Percentiles rank a stretch among this genome's conserved stretches.
Conservation (phyloP, 1,140 invertebrate genomes). For the Eubasilissa regina region DNA sequence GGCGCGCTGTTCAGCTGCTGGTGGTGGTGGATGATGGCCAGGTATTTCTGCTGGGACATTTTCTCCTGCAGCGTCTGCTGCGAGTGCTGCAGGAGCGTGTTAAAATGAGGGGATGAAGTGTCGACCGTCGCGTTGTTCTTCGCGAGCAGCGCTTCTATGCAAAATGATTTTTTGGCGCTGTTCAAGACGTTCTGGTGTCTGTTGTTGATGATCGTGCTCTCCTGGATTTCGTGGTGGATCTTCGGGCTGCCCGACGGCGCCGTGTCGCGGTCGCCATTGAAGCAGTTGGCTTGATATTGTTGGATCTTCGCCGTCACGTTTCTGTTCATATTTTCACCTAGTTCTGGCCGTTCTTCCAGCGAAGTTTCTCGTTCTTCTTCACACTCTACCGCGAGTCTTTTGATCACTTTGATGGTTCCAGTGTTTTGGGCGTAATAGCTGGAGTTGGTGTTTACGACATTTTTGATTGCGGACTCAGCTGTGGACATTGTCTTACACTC, state of each 20-base stretch:
- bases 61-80: conserved; percentile 63
- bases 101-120: conserved; percentile 2
- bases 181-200: conserved; percentile 46
- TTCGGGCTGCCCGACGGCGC: conserved; percentile 28
- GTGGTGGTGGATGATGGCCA: conserved; percentile 68
- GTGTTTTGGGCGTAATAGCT: too few species aligned
- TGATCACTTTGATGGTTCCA: not conserved
- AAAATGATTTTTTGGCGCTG: conserved; percentile 68
- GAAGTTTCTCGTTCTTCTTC: conserved; percentile 7
- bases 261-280: not conserved
- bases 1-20: conserved; percentile 68
- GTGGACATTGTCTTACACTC: conserved; percentile 17
- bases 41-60: conserved; percentile 69
- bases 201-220: conserved; percentile 48
- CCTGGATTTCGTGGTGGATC: conserved; percentile 19
- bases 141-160: conserved; percentile 69
- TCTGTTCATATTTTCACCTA: conserved; percentile 10
- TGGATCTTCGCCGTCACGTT: not conserved
- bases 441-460: conserved; percentile 14
- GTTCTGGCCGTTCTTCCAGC: not conserved
- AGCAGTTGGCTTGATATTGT: conserved; percentile 6
- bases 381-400: not conserved
- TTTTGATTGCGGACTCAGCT: conserved; percentile 3
- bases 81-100: conserved; percentile 54
- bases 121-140: conserved; percentile 61